These are phyloP conservation scores for Meiosimyza decipiens DNA, from an alignment of 2,888 invertebrate species.

Conservation along the genomic window DNA sequence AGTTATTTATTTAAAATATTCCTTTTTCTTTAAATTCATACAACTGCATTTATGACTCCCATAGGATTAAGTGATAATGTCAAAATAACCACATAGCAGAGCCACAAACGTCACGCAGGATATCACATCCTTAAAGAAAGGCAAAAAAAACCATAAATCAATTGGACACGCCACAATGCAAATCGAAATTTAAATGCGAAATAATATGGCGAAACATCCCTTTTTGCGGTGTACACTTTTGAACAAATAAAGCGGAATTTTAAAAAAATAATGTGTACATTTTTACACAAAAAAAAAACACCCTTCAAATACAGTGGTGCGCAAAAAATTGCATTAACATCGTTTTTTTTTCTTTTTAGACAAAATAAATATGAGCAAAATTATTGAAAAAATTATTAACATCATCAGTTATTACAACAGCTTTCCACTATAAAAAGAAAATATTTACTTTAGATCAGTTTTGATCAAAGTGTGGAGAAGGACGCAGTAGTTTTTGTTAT, in stretches of 20 bases:
- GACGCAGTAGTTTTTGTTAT: too few species aligned
- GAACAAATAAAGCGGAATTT: constrained; percentile 3
- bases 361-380: too few species aligned
- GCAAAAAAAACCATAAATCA: constrained; percentile 63
- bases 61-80: constrained; percentile 3
- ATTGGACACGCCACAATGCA: constrained; percentile 65
- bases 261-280: constrained; percentile 7
- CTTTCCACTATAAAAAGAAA: too few species aligned
- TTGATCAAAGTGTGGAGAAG: too few species aligned
- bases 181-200: constrained; percentile 67
- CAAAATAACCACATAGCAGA: constrained; percentile 2
- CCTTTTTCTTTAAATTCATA: neutral
- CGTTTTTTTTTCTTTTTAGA: neutral
- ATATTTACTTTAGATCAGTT: too few species aligned
- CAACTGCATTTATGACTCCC: constrained; percentile 17
- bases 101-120: constrained; percentile 14
- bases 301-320: too few species aligned
- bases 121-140: neutral
- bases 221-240: neutral
- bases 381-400: too few species aligned
- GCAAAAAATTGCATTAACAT: neutral
- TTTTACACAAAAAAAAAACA: constrained; percentile 4
- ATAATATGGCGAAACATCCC: constrained; percentile 55
- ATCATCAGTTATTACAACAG: too few species aligned
- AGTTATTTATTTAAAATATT: constrained; percentile 19